These are phyloP conservation scores for Rhopalosiphum nymphaeae DNA, from an alignment of 2,888 invertebrate species.

Conservation along the genomic window DNA sequence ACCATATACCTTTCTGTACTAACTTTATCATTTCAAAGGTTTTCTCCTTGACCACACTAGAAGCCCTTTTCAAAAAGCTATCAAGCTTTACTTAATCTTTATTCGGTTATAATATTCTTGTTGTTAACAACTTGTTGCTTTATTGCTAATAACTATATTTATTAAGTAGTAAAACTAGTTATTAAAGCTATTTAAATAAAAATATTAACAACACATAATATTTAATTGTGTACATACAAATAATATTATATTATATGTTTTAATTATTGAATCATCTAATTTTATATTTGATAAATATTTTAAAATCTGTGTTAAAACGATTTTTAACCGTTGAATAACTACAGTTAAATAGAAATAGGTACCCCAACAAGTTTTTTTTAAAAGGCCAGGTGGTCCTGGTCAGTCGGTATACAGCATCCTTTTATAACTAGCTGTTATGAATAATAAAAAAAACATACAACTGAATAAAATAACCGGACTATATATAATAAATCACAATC, in stretches of 20 bases:
- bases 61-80: conserved; percentile 59
- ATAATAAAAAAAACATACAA: conserved; percentile 48
- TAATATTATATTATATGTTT: background rate
- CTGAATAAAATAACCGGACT: conserved; percentile 49
- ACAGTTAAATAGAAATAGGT: background rate
- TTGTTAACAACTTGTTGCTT: conserved; percentile 30
- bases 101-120: conserved; percentile 24
- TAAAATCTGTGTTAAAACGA: background rate
- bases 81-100: conserved; percentile 61
- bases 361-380: conserved; percentile 35
- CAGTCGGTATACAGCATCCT: conserved; percentile 55
- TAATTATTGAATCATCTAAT: background rate
- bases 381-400: conserved; percentile 57
- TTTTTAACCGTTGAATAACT: conserved; percentile 39
- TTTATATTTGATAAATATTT: background rate
- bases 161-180: conserved; percentile 18
- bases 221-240: background rate
- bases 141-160: conserved; percentile 8
- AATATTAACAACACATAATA: background rate
- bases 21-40: conserved; percentile 63
- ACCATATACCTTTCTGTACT: conserved; percentile 43
- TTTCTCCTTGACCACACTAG: conserved; percentile 59
- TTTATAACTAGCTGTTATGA: conserved; percentile 53
- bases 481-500: conserved; percentile 53
- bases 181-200: background rate